A percentile compares a stretch with the other conserved stretches of the same genome.
Conservation (phyloP, 2,888 invertebrate species). For the Diplazon laetatorius region DNA sequence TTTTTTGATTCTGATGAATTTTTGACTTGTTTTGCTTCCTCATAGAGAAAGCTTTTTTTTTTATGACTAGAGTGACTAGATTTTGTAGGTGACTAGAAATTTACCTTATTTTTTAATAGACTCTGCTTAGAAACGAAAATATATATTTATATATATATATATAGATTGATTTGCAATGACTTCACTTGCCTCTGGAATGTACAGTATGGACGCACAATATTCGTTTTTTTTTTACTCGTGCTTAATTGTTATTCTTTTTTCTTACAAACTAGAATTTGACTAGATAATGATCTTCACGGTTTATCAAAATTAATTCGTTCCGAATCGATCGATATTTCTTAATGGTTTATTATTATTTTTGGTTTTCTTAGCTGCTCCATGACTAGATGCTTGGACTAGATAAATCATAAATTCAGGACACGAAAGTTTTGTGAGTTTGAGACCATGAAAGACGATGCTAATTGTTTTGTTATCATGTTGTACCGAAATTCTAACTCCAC, state of each 20-base stretch:
- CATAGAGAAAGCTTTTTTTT: too few species aligned
- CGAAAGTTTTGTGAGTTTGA: neutral
- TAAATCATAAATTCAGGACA: neutral
- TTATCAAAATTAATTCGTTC: too few species aligned
- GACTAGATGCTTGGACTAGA: slow-evolving; percentile 18
- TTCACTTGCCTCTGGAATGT: slow-evolving; percentile 41
- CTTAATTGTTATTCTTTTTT: neutral
- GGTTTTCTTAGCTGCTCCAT: neutral
- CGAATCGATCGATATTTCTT: neutral
- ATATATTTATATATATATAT: slow-evolving; percentile 9
- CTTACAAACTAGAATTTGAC: slow-evolving; percentile 22
- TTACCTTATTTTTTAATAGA: slow-evolving; percentile 29
- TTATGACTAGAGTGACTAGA: slow-evolving; percentile 46
- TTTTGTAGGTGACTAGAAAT: slow-evolving; percentile 37
- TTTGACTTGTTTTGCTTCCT: slow-evolving; percentile 16
- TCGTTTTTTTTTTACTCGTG: slow-evolving; percentile 17
- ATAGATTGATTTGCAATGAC: slow-evolving; percentile 6
- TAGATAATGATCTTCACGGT: slow-evolving; percentile 10
- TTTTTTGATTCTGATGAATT: slow-evolving; percentile 34
- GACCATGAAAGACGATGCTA: too few species aligned
- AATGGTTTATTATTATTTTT: neutral
- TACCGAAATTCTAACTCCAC: too few species aligned
- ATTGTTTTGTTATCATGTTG: too few species aligned
- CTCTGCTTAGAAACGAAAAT: slow-evolving; percentile 34
- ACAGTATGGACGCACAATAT: slow-evolving; percentile 44